Conservation (phyloP, 2,888 invertebrate species). For the Endotricha flammealis region DNA sequence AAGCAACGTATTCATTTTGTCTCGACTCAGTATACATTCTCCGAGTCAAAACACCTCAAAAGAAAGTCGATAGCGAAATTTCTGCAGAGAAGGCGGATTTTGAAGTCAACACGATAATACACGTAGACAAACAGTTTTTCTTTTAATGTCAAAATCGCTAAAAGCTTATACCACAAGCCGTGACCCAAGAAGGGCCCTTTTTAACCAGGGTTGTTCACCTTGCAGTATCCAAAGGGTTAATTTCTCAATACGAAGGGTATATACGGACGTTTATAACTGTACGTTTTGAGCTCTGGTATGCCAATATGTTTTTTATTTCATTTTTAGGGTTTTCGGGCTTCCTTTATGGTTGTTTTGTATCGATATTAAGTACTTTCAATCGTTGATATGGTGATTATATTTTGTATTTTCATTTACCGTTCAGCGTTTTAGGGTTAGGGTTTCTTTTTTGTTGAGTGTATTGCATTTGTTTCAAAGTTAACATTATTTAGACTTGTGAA, state of each 20-base stretch:
- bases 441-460: no score
- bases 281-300: slow-evolving; percentile 57
- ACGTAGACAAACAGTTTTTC: no score
- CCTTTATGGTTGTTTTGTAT: slow-evolving; percentile 40
- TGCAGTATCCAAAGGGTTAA: slow-evolving; percentile 69
- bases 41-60: no score
- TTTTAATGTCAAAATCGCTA: slow-evolving; percentile 27
- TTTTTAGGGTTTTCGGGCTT: slow-evolving; percentile 47
- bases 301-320: slow-evolving; percentile 35
- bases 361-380: slow-evolving; percentile 28
- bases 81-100: no score
- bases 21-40: no score
- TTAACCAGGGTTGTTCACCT: slow-evolving; percentile 74
- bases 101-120: no score
- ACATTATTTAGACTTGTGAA: no score
- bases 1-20: no score
- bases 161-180: slow-evolving; percentile 25
- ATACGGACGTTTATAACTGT: slow-evolving; percentile 53
- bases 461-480: no score
- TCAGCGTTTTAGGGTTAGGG: no score
- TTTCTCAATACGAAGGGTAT: slow-evolving; percentile 58
- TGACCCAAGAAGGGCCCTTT: slow-evolving; percentile 52
- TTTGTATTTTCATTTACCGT: no score
- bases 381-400: slow-evolving; percentile 28
- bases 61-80: no score